Evolutionary conservation across 2,113 vertebrate species (phyloP).

Genomic region (Gopherus evgoodei): DNA sequence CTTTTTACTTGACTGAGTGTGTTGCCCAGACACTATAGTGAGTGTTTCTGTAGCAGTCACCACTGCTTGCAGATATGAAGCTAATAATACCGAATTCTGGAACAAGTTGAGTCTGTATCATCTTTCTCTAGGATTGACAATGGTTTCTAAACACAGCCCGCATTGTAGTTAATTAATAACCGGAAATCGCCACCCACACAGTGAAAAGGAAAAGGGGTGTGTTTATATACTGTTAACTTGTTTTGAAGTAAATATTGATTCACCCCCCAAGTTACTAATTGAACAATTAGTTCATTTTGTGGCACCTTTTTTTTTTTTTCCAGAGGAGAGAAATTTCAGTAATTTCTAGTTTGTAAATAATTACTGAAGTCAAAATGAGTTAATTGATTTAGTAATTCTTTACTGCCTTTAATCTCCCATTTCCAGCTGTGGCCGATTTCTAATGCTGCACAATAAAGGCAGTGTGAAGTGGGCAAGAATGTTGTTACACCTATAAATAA

Average conservation of each 20-base stretch:
- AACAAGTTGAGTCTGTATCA: not conserved
- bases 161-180: not conserved
- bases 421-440: not conserved
- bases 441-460: constrained; percentile 39
- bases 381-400: constrained; percentile 39
- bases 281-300: not conserved
- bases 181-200: not conserved
- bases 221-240: constrained; percentile 34
- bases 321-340: not conserved
- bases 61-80: rapidly evolving
- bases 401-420: not conserved
- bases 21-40: not conserved
- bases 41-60: not conserved
- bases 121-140: constrained; percentile 3
- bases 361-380: constrained; percentile 40
- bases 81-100: not conserved
- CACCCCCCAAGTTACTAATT: constrained; percentile 34
- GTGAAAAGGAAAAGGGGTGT: constrained; percentile 33
- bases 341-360: constrained; percentile 18
- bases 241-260: constrained; percentile 63
- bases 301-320: not conserved
- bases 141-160: not conserved
- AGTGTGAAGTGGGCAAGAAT: not conserved
- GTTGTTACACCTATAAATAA: constrained; percentile 55
- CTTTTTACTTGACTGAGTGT: rapidly evolving